These are phyloP conservation scores for Tetheella fluctuosa DNA, from an alignment of 2,888 invertebrate genomes.

Conservation along the genomic window DNA sequence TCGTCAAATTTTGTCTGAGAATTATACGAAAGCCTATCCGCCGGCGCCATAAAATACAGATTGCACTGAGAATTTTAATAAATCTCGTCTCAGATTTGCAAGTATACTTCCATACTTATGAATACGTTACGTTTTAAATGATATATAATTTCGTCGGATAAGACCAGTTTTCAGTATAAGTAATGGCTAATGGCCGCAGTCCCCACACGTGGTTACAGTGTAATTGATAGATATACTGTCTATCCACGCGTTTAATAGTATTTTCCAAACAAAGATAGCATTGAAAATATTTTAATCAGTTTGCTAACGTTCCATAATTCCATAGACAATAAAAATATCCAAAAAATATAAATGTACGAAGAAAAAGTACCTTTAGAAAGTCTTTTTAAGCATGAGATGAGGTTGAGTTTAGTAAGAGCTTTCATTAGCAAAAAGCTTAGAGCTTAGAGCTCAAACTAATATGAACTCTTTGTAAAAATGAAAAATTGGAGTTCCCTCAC, in stretches of 20 bases:
- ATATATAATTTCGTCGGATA: not conserved
- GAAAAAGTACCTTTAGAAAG: not conserved
- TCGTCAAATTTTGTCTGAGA: slow-evolving; percentile 47
- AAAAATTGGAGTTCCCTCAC: not conserved
- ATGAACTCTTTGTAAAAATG: not conserved
- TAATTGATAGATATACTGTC: too few species aligned
- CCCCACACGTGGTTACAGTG: too few species aligned
- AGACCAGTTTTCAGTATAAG: not conserved
- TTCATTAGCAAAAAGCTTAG: not conserved
- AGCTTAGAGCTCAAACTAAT: not conserved
- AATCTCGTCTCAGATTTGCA: slow-evolving; percentile 34
- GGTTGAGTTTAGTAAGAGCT: not conserved
- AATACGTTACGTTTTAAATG: slow-evolving; percentile 21
- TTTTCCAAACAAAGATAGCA: too few species aligned
- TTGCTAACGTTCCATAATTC: too few species aligned
- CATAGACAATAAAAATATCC: too few species aligned
- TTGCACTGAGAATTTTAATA: slow-evolving; percentile 62
- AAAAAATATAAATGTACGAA: too few species aligned
- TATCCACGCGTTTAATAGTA: too few species aligned
- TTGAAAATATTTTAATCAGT: too few species aligned
- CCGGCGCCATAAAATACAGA: slow-evolving; percentile 54
- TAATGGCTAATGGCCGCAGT: too few species aligned
- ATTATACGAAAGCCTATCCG: slow-evolving; percentile 52
- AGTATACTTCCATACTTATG: slow-evolving; percentile 25
- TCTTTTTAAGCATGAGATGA: not conserved